Percentiles rank a stretch among this genome's conserved stretches.
Evolutionary conservation across 2,797 vertebrate genomes (phyloP).

Genomic region (Enteromius unitaeniatus): DNA sequence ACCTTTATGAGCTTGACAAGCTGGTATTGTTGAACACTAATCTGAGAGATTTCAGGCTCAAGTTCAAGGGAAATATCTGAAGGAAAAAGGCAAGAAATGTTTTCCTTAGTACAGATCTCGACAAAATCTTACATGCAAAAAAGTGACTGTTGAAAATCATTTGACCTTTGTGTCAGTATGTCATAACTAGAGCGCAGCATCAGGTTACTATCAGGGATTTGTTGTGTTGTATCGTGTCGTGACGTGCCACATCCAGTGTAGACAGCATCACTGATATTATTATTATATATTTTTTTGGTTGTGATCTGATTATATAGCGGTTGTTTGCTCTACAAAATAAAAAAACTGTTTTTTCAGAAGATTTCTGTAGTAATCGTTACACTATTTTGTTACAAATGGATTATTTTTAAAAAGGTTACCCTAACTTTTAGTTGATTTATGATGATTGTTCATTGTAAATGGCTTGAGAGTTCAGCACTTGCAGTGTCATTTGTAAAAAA

Average conservation of each 20-base stretch:
- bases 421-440: too few species aligned
- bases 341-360: too few species aligned
- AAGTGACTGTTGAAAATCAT: too few species aligned
- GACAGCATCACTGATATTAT: too few species aligned
- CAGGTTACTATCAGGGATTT: too few species aligned
- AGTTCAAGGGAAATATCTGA: background rate
- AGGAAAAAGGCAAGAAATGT: background rate
- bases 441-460: background rate
- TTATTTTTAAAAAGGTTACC: too few species aligned
- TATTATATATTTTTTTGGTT: background rate
- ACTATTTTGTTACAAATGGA: background rate
- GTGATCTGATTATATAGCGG: background rate
- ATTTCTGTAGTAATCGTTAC: background rate
- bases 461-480: background rate
- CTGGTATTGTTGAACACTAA: background rate
- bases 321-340: background rate
- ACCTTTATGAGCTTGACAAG: background rate
- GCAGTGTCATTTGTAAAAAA: background rate
- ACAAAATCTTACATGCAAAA: too few species aligned
- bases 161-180: too few species aligned
- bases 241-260: too few species aligned
- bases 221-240: too few species aligned
- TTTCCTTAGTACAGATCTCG: background rate
- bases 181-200: too few species aligned
- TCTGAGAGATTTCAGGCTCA: background rate